Evolutionary conservation across 1,140 invertebrate species (phyloP), one percentile per base, ranked within the genome.

Genomic region (Dryas iulia): DNA sequence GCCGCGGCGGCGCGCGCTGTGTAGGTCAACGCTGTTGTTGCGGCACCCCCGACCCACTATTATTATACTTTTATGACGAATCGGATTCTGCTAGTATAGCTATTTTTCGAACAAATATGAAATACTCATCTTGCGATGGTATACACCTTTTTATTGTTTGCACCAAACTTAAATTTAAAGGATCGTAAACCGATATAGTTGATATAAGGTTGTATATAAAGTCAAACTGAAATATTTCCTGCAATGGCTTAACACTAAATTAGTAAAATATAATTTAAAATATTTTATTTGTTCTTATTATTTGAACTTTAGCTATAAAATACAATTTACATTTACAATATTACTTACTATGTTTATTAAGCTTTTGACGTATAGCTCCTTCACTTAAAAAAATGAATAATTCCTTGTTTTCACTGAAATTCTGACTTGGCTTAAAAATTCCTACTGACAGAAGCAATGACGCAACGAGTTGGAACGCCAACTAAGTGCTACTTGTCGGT

Each of bases 61-160:
- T 90, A 90, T 91, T 91, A 91, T 89, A 87, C 84, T 91, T 91
- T 91, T 91, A 91, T 91, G 89, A 91, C 82, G 85, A 86, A 89
- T 89, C 83, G 78, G 84, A 87, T 86, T 89, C 87, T 79, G 78
- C 73, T 33, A 76, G 73, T 81, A 78, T 72, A 78, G 68, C 68
- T 77, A 76, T 78, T 81, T 81, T 78, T 75, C 72, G 79, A 69
- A 28, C 18, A 69, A 62, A 62, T 52, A 60, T 62, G 31, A 58
- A 69, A 61, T 26, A 61, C 11, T 62, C n/a, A 47, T 61, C 35
- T 61, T 61, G 35, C 10, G 25, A 25, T 18, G 14, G 12, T 47
- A n/a, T n/a, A n/a, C n/a, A 47, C 39, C n/a, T 8, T 18, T 47
- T n/a, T 47, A 1, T 47, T 47, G 8, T 14, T 18, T 18, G 18